Base-by-base conservation (phyloP, 2,113 vertebrate genomes). In the Corapipo altera region DNA sequence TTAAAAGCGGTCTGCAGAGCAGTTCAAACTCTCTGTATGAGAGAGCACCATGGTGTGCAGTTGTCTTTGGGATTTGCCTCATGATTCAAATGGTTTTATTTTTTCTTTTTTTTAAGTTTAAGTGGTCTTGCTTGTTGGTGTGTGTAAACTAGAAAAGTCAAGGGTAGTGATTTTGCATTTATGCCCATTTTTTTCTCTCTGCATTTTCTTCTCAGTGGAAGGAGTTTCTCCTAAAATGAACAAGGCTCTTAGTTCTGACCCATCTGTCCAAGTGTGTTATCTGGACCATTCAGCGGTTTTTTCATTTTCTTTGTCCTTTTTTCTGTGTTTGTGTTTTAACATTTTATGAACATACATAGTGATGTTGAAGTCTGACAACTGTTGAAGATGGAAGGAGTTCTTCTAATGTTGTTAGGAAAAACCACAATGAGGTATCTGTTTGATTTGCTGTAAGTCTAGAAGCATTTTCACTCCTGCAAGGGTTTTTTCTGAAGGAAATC, bases 401-500 rank as follows among this genome's bases (percentile, higher is more conserved):
- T 92, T 93, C 92, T 94, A 75, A 75, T 65, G 62, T 78, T 95
- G 69, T 71, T 96, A 95, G 76, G 85, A 94, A 96, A 90, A 96
- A 95, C 54, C 79, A 46, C 69, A 78, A 5, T 91, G 88, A 93
- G 94, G 58, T 88, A 87, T 12, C 76, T 96, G 62, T 95, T 93
- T 93, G 95, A 96, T 93, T 95, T 96, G 15, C 61, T 78, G 5
- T 89, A 92, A 89, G 80, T 66, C 73, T 95, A 81, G 91, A 94
- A 95, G 79, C 57, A 76, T 85, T 95, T 95, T 94, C 70, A 66
- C 73, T 94, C 67, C 91, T 97, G 87, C 81, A 89, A 74, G 88
- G 87, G 62, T 85, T 96, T 96, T 95, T 95, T 96, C 87, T 97
- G 93, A 96, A 95, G 81, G 80, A 95, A 95, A 89, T 96, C 89